These are phyloP conservation scores for Agonopterix subpropinquella DNA, from an alignment of 2,888 invertebrate species.

Conservation along the genomic window DNA sequence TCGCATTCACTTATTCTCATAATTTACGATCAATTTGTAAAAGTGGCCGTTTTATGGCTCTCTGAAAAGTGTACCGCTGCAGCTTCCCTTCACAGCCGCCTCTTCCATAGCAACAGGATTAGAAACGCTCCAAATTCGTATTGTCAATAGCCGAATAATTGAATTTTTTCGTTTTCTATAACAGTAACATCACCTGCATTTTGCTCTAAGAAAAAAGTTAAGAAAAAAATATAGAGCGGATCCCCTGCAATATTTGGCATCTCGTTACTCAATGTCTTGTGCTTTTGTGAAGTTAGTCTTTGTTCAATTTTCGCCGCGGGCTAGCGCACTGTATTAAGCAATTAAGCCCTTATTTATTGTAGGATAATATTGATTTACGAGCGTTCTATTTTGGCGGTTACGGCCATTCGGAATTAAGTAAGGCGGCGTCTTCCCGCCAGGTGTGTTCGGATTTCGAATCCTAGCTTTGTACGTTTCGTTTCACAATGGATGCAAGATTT, in stretches of 20 bases:
- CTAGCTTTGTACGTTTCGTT: slow-evolving; percentile 49
- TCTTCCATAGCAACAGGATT: slow-evolving; percentile 43
- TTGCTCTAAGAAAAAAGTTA: slow-evolving; percentile 12
- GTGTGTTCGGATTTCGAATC: slow-evolving; percentile 49
- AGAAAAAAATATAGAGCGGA: slow-evolving; percentile 44
- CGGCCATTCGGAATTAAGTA: slow-evolving; percentile 24
- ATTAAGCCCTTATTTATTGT: slow-evolving; percentile 59
- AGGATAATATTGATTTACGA: slow-evolving; percentile 54
- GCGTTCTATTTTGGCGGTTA: slow-evolving; percentile 32
- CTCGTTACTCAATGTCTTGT: slow-evolving; percentile 68
- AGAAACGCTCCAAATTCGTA: slow-evolving; percentile 45
- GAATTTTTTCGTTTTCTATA: slow-evolving; percentile 59
- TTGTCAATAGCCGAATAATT: slow-evolving; percentile 66
- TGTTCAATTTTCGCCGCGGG: slow-evolving; percentile 29
- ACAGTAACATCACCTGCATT: slow-evolving; percentile 64
- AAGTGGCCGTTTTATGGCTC: slow-evolving; percentile 51
- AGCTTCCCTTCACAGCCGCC: slow-evolving; percentile 3
- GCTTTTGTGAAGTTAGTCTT: slow-evolving; percentile 52
- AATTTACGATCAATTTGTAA: slow-evolving; percentile 66
- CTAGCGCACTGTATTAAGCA: slow-evolving; percentile 40
- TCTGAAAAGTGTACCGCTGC: slow-evolving; percentile 13
- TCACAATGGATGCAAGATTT: slow-evolving; percentile 67
- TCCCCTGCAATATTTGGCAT: slow-evolving; percentile 57
- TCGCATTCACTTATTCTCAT: slow-evolving; percentile 24
- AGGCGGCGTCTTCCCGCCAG: slow-evolving; percentile 54